Percentiles rank a stretch among this genome's conserved stretches.
phyloP scores from a whole-genome alignment of 2,113 vertebrate species.

The Apaloderma vittatum region DNA sequence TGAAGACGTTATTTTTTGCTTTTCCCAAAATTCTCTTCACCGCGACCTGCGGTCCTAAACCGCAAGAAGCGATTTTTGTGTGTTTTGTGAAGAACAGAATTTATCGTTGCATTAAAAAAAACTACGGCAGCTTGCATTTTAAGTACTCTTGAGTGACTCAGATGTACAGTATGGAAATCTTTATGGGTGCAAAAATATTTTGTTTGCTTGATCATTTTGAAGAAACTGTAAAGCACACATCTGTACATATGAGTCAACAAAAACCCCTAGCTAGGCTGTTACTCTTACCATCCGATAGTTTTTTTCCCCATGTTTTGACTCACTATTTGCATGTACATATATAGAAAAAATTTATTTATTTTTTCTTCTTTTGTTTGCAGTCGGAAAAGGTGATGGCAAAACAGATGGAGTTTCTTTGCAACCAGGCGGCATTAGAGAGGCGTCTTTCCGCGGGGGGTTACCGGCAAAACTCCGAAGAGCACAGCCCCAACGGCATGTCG shows the following conservation, averaged over 20 bases:
- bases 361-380: slow-evolving; percentile 79
- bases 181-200: slow-evolving; percentile 73
- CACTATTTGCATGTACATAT: neutral
- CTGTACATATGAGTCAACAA: slow-evolving; percentile 73
- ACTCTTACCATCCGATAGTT: slow-evolving; percentile 56
- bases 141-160: slow-evolving; percentile 49
- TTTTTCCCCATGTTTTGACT: slow-evolving; percentile 49
- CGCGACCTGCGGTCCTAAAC: neutral
- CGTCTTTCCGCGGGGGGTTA: slow-evolving; percentile 86
- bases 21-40: neutral
- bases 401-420: slow-evolving; percentile 95
- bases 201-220: slow-evolving; percentile 66
- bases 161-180: slow-evolving; percentile 52
- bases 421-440: slow-evolving; percentile 89
- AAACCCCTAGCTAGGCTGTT: slow-evolving; percentile 46
- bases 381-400: slow-evolving; percentile 91
- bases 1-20: neutral
- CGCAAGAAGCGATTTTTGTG: neutral
- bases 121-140: slow-evolving; percentile 20
- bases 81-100: slow-evolving; percentile 3
- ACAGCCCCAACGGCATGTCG: slow-evolving; percentile 84
- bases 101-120: neutral
- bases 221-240: slow-evolving; percentile 67
- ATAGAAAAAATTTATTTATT: neutral
- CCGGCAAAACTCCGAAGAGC: slow-evolving; percentile 85